Evolutionary conservation across 2,888 invertebrate species (phyloP).

Genomic region (Sarcophaga rosellei): DNA sequence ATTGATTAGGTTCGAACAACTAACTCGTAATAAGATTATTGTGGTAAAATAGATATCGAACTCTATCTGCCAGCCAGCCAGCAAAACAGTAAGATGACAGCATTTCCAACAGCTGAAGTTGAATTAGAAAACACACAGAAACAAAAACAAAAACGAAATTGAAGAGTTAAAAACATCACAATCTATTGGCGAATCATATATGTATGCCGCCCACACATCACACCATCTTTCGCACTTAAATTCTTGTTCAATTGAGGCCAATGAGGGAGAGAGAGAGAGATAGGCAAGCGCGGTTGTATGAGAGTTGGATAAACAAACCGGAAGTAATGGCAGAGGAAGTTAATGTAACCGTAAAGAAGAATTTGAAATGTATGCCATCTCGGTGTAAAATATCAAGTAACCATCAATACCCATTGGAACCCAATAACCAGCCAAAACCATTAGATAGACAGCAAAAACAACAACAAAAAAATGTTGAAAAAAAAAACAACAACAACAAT

Average conservation of each 20-base stretch:
- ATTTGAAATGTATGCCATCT: conserved; percentile 48
- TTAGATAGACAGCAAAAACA: conserved; percentile 45
- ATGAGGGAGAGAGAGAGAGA: not conserved
- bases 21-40: conserved; percentile 82
- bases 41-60: conserved; percentile 74
- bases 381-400: conserved; percentile 52
- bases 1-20: conserved; percentile 82
- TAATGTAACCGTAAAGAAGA: conserved; percentile 55
- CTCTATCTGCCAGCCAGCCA: conserved; percentile 40
- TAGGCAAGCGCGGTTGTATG: not conserved
- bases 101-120: not conserved
- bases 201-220: not conserved
- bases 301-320: not conserved
- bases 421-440: conserved; percentile 10
- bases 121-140: not conserved
- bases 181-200: not conserved
- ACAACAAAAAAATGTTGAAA: conserved; percentile 8
- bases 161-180: conserved; percentile 13
- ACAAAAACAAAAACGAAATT: not conserved
- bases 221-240: conserved; percentile 14
- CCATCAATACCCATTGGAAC: conserved; percentile 56
- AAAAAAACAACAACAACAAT: not conserved
- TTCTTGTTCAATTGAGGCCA: not conserved
- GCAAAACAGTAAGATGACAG: conserved; percentile 35
- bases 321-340: conserved; percentile 48